Conservation (phyloP, 2,888 invertebrate species). For the Pycnomerus fuliginosus region DNA sequence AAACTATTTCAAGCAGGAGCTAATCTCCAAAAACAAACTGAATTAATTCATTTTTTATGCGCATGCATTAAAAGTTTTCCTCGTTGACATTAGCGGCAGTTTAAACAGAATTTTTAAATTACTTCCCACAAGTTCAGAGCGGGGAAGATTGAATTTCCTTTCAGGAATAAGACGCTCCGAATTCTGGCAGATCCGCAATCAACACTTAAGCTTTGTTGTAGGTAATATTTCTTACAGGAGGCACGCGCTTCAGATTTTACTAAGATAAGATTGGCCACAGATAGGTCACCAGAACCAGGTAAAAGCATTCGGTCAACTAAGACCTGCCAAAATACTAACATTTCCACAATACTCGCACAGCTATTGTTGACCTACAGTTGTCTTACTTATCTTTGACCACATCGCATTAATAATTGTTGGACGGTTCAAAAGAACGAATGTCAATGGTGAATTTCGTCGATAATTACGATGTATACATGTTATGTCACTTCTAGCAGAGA, state of each 20-base stretch:
- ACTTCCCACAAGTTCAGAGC: too few species aligned
- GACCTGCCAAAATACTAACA: constrained; percentile 43
- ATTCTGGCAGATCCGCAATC: constrained; percentile 22
- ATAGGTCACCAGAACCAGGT: constrained; percentile 22
- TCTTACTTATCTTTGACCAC: constrained; percentile 37
- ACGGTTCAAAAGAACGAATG: too few species aligned
- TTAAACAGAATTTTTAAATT: constrained; percentile 40
- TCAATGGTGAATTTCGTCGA: too few species aligned
- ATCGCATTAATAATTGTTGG: constrained; percentile 19
- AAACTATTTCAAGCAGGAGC: constrained; percentile 2
- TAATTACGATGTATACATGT: too few species aligned
- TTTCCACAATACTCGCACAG: constrained; percentile 40
- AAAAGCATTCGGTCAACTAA: constrained; percentile 17
- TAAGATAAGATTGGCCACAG: constrained; percentile 24
- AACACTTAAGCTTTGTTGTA: constrained; percentile 23
- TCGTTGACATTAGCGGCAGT: constrained; percentile 39
- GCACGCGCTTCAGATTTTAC: constrained; percentile 25
- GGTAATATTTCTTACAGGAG: constrained; percentile 22
- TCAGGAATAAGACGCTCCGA: constrained; percentile 26
- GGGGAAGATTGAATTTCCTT: too few species aligned
- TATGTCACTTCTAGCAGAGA: too few species aligned
- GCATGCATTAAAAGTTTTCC: constrained; percentile 32
- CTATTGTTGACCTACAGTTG: constrained; percentile 40
- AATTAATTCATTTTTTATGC: constrained; percentile 35
- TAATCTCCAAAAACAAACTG: constrained; percentile 15